Base-by-base conservation (phyloP, 64 coral and sea anemone genomes). In the Cladopsammia gracilis region DNA sequence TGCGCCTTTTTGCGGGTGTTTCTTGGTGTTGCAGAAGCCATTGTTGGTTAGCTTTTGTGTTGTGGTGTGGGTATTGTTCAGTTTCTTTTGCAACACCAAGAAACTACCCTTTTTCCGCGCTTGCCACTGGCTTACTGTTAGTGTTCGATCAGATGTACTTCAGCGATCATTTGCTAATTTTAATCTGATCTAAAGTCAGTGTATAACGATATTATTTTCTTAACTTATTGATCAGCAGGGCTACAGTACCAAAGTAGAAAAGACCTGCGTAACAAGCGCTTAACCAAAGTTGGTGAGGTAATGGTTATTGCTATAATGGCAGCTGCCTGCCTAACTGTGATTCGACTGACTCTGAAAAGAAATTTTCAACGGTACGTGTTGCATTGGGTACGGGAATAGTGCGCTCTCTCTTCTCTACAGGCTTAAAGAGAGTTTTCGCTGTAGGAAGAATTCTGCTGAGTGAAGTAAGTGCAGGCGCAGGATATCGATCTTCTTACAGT, bases 291-390 rank as follows among this genome's bases (percentile, higher is more conserved):
- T 48, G 14, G 25, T 22, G 34, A 82, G 15, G 14, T 62, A 0
- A 16, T 64, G 25, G 58, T 46, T 6, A 58, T 82, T 44, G 78
- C 46, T 2, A 64, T 82, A 62, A 82, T 82, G 34, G 26, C 78
- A 1, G 78, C 78, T 82, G 57, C 8, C 3, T 82, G 78, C 20
- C 25, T 82, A 3, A 82, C 58, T 10, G 18, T 64, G 42, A 48
- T 64, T 62, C 25, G 58, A 15, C 15, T 47, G 26, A 46, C 78
- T 3, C 12, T 82, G 14, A 64, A 42, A 6, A 15, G 64, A 60
- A 62, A n/a, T 25, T 25, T 44, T 20, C 54, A 18, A 20, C 42
- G 25, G 78, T 82, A 82, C 47, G 58, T 82, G 0, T 47, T 76
- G 45, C 43, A 50, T 0, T 64, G 25, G 34, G 34, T 34, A 34